Base-by-base conservation (phyloP, 2,113 vertebrate genomes). In the Xiphorhynchus elegans region DNA sequence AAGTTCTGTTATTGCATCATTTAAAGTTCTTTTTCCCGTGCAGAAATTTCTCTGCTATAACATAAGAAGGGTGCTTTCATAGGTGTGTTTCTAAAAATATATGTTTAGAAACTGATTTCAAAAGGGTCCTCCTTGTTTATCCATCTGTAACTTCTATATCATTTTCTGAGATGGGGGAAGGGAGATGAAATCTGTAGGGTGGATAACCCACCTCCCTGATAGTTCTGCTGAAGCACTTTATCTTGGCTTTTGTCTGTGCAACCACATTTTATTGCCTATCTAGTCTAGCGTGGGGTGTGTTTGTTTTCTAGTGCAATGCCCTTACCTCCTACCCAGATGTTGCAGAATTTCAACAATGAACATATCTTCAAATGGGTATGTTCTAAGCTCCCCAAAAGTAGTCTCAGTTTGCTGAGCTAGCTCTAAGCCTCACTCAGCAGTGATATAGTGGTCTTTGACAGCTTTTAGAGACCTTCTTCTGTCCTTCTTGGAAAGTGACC, bases 281-380 rank as follows among this genome's bases (percentile, higher is more conserved):
- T 35, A 52, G 17, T 16, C 6, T 1, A 28, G 42, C 1, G 1
- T 6, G 19, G 31, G 42, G 29, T 13, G 23, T 6, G 2, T 31
- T 44, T 0, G 0, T 82, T 68, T 83, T 59, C 72, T 39, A 83
- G 72, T 23, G 82, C 42, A 25, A 83, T 28, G 35, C 20, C 25
- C 26, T 81, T 37, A 3, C 19, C 39, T 55, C 39, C 66, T 40
- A 67, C 60, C 10, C 75, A 82, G 35, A 37, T 11, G 3, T 13
- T 74, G 53, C 29, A 63, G 60, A 70, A 78, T 46, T 70, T 37
- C 60, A 93, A 0, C 0, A 0, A 42, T 14, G 26, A 76, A 35
- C 17, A 2, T 33, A 26, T 9, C 63, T 70, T 62, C n/a, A 66
- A 68, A 55, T 1, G 2, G 42, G 7, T 70, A 39, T 46, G 47